Conservation (phyloP, 2,113 vertebrate species). For the Mesitornis unicolor region DNA sequence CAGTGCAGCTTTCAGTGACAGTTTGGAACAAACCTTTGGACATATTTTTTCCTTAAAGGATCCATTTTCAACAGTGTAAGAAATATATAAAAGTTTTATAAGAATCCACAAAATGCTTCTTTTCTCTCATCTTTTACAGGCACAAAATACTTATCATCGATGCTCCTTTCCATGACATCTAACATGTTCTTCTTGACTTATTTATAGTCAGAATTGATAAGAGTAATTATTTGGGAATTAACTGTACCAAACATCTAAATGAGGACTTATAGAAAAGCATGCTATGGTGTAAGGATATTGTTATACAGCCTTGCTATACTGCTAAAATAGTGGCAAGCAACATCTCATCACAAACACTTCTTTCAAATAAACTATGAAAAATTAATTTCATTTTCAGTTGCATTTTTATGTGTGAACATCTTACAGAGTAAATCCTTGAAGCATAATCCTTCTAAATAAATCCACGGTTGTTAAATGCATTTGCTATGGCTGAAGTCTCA, state of each 20-base stretch:
- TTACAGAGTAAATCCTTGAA: background rate
- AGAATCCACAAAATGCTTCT: background rate
- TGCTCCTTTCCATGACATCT: background rate
- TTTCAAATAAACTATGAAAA: background rate
- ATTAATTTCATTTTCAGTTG: background rate
- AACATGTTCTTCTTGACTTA: background rate
- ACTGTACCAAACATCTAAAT: background rate
- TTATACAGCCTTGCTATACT: background rate
- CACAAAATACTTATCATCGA: background rate
- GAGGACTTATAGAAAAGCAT: background rate
- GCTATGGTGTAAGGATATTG: background rate
- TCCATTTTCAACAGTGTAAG: background rate
- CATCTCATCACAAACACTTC: background rate
- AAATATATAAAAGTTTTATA: background rate
- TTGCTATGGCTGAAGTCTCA: background rate
- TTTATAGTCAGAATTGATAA: background rate
- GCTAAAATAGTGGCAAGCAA: background rate
- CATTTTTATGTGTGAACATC: background rate
- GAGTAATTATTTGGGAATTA: background rate
- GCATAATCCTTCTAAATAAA: background rate
- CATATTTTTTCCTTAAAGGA: fast-evolving
- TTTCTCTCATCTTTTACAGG: background rate
- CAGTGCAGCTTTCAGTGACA: background rate
- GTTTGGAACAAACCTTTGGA: background rate
- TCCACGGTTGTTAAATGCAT: background rate